phyloP scores from a whole-genome alignment of 2,113 vertebrate genomes.

The Penelope pileata region DNA sequence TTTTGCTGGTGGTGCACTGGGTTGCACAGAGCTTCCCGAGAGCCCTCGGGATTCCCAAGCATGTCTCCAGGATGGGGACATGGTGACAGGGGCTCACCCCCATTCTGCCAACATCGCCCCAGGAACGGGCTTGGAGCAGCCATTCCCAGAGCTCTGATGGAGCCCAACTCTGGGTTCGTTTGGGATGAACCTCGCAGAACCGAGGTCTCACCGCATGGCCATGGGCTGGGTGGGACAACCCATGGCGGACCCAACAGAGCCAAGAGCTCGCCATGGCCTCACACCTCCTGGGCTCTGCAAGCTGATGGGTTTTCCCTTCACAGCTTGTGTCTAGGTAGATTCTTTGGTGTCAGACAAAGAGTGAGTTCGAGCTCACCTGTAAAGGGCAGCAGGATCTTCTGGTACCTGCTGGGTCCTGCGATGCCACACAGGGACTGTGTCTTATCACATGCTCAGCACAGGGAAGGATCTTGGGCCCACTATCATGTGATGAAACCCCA shows the following conservation, averaged over 20 bases:
- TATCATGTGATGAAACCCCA: accelerated
- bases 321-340: neutral
- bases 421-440: neutral
- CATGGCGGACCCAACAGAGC: neutral
- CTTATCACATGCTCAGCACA: neutral
- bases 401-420: neutral
- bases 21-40: neutral
- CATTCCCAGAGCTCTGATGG: no score
- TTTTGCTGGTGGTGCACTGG: neutral
- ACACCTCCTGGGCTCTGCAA: neutral
- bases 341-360: neutral
- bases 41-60: no score
- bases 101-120: neutral
- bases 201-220: neutral
- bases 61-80: neutral
- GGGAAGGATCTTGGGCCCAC: neutral
- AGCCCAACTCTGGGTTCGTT: no score
- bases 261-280: accelerated
- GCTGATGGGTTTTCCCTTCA: neutral
- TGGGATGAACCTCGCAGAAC: neutral
- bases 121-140: neutral
- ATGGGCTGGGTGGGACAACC: neutral
- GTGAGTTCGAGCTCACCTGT: accelerated
- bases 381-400: neutral
- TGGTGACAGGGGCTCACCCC: accelerated